These are phyloP conservation scores for Tetanocera ferruginea DNA, from an alignment of 2,888 invertebrate genomes.

Conservation along the genomic window DNA sequence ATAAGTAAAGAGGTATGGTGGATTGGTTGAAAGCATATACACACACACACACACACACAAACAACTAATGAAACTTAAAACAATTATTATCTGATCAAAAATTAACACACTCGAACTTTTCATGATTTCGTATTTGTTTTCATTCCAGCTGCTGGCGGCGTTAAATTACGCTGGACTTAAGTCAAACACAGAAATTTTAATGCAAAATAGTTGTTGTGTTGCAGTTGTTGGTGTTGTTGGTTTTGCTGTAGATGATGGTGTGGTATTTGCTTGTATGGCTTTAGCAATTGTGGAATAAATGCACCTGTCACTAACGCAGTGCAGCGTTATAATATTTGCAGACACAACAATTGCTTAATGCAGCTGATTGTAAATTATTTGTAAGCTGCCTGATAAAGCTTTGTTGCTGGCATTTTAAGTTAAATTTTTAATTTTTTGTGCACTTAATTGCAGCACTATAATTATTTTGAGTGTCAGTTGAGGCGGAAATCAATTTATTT, in stretches of 20 bases:
- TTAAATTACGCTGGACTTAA: slow-evolving; percentile 6
- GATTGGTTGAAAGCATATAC: neutral
- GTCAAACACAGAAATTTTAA: neutral
- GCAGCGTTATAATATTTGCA: neutral
- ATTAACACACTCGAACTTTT: slow-evolving; percentile 18
- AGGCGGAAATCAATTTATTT: no score
- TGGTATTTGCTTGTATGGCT: slow-evolving; percentile 4
- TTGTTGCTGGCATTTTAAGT: neutral
- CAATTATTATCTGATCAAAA: slow-evolving; percentile 55
- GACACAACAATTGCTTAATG: no score
- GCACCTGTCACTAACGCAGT: neutral
- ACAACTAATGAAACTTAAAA: slow-evolving; percentile 52
- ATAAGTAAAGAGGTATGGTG: neutral
- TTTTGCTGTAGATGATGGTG: neutral
- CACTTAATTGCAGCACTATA: neutral
- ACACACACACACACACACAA: slow-evolving; percentile 27
- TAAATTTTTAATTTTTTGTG: neutral
- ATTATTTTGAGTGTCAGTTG: neutral
- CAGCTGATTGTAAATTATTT: neutral
- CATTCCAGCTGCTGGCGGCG: neutral
- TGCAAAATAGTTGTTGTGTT: slow-evolving; percentile 13
- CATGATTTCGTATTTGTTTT: neutral
- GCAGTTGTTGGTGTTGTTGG: neutral
- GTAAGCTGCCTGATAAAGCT: neutral
- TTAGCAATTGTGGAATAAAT: neutral